Percentiles rank a stretch among this genome's conserved stretches.
Evolutionary conservation across 2,797 vertebrate genomes (phyloP).

Genomic region (Notoglanidium macrostoma): DNA sequence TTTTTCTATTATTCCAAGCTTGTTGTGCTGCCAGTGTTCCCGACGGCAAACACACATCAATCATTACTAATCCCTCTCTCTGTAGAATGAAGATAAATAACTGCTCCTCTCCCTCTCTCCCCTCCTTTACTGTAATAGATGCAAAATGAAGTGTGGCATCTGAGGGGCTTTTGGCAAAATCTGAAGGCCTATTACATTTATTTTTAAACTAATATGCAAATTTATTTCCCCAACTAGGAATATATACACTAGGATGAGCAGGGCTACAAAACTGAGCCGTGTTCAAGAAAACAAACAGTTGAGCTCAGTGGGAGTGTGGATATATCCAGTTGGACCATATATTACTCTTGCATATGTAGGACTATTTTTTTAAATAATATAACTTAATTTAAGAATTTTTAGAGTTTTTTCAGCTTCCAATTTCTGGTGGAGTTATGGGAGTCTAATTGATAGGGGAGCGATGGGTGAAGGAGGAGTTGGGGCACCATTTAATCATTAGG

Average conservation of each 20-base stretch:
- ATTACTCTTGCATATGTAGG: background rate
- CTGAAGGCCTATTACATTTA: slow-evolving; percentile 59
- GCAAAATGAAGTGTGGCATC: slow-evolving; percentile 63
- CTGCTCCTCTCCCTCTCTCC: slow-evolving; percentile 47
- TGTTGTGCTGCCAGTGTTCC: slow-evolving; percentile 62
- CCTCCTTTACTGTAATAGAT: slow-evolving; percentile 60
- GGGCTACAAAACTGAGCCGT: slow-evolving; percentile 31
- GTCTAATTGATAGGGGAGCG: slow-evolving; percentile 56
- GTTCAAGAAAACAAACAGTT: slow-evolving; percentile 43
- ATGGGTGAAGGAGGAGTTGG: slow-evolving; percentile 28
- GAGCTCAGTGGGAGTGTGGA: slow-evolving; percentile 25
- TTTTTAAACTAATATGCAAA: slow-evolving; percentile 61
- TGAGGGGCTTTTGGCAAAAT: slow-evolving; percentile 55
- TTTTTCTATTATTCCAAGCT: slow-evolving; percentile 63
- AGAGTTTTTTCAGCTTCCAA: slow-evolving; percentile 9
- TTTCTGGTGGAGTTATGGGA: slow-evolving; percentile 44
- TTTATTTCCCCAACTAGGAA: slow-evolving; percentile 50
- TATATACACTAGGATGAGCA: slow-evolving; percentile 47
- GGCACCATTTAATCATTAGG: slow-evolving; percentile 57
- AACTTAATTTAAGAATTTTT: background rate
- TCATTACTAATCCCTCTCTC: slow-evolving; percentile 65
- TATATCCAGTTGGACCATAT: background rate
- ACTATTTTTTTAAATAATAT: background rate
- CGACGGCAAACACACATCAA: slow-evolving; percentile 62
- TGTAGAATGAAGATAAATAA: slow-evolving; percentile 69